Evolutionary conservation across 2,797 vertebrate species (phyloP), one percentile per base, ranked within the genome.

Genomic region (Sternarchorhynchus goeldii): DNA sequence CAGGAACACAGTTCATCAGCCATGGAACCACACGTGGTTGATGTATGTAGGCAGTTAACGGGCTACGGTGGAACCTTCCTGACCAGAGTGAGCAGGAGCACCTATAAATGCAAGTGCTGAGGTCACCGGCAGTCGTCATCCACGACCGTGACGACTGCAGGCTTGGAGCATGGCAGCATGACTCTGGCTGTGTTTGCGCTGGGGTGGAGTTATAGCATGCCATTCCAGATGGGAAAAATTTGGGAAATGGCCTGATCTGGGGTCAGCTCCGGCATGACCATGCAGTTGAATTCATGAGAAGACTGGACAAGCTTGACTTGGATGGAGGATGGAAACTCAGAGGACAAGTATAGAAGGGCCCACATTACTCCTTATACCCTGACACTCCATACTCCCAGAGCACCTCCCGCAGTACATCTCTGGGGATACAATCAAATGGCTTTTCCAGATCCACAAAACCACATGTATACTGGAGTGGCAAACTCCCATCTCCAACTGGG

Each of bases 101-200:
- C 60, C 56, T 65, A 67, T 25, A 77, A 78, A 82, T 72, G 29
- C 57, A 78, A 82, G 67, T 68, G 62, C 75, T 68, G 63, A 76
- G 75, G 21, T 72, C 56, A 67, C 75, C 77, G 39, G 55, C 57
- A 74, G 74, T 66, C 69, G 73, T 75, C 21, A 64, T 32, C 14
- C 75, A 14, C 14, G 45, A 50, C 76, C 80, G 79, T 77, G 73
- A 59, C n/a, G 29, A 58, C 59, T 39, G 57, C 69, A 66, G 25
- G 25, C 1, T 25, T 25, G 25, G 25, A 25, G 25, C 25, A 25
- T 25, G 25, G 25, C 25, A 25, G 25, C 25, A 25, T 25, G 25
- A 72, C 32, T 64, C 59, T 56, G 64, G 16, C 29, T 41, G 55
- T 53, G 31, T 63, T 71, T 50, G 36, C 45, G 60, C 14, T 12